Evolutionary conservation across 2,888 invertebrate species (phyloP), one percentile per base, ranked within the genome.

Genomic region (Calameuta idolon): DNA sequence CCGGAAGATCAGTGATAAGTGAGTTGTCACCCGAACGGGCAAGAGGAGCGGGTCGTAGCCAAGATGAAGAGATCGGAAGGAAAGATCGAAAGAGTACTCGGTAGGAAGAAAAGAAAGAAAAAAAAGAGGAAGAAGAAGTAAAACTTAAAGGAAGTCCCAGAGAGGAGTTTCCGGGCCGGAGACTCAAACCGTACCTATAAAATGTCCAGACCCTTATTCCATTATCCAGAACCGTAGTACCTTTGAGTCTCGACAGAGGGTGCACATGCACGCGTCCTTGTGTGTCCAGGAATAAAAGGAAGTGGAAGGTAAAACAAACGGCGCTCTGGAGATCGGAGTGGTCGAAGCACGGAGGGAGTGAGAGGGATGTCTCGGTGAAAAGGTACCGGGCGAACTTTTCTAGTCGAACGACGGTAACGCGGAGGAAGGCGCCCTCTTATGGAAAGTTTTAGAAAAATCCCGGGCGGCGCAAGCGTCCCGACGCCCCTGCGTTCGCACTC

Each of bases 401-500:
- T 55, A 23, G 55, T 55, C 23, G 55, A 4, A 55, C 23, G 55
- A 23, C 23, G 2, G 55, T 55, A 55, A 9, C 55, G 23, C 23
- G 55, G 23, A 55, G 33, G 33, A 33, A 33, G 23, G 55, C 23
- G 55, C 55, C 55, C 55, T 23, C 55, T 9, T 23, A 23, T 9
- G 23, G 23, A 55, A 55, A 55, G 23, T 55, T 15, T 5, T 2
- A 55, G 55, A 55, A 23, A 23, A 55, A 55, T 55, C 55, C 55
- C 55, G 55, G 55, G 55, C 55, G 31, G 71, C 71, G 71, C 71
- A 71, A 71, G 71, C 71, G 71, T 71, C 33, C 31, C 71, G 33
- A 71, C 12, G 31, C 34, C 33, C 33, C 15, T 34, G 12, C 71
- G 71, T 34, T 71, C 33, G 71, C 12, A 71, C 33, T 71, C 71